Percentiles rank a stretch among this genome's conserved stretches.
Evolutionary conservation across 2,888 invertebrate genomes (phyloP).

Genomic region (Bedellia somnulentella): DNA sequence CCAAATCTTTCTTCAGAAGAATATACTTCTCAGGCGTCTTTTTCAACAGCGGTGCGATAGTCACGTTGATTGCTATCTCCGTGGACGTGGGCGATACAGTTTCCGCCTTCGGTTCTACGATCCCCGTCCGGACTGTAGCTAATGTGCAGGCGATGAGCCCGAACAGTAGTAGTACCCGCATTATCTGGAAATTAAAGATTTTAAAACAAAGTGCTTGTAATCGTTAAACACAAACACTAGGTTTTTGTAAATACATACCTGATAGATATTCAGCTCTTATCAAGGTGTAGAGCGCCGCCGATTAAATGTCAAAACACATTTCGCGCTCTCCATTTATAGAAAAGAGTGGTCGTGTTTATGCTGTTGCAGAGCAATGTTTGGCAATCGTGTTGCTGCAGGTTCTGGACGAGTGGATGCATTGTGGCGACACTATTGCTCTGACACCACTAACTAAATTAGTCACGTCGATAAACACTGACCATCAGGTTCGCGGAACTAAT

Average conservation of each 20-base stretch:
- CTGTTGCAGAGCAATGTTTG: conserved; percentile 46
- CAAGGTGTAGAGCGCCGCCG: conserved; percentile 24
- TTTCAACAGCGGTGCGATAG: background rate
- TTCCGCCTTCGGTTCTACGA: conserved; percentile 14
- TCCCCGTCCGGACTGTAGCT: conserved; percentile 14
- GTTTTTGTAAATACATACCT: too few species aligned
- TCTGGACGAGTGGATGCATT: too few species aligned
- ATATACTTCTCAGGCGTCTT: too few species aligned
- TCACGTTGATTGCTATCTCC: background rate
- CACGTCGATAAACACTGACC: conserved; percentile 32
- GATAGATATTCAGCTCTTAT: too few species aligned
- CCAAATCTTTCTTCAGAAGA: too few species aligned
- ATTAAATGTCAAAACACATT: conserved; percentile 36
- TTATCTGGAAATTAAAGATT: conserved; percentile 24
- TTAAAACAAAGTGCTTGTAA: too few species aligned
- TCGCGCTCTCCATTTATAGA: conserved; percentile 51
- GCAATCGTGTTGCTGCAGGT: conserved; percentile 45
- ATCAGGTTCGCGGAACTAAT: background rate
- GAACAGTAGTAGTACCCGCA: conserved; percentile 32
- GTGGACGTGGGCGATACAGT: conserved; percentile 1
- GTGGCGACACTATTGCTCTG: conserved; percentile 45
- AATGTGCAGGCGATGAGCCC: conserved; percentile 27
- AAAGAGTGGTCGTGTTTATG: conserved; percentile 46
- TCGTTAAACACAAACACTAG: too few species aligned
- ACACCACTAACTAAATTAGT: too few species aligned